Evolutionary conservation across 1,140 invertebrate species (phyloP), one percentile per base, ranked within the genome.

Genomic region (Caenorhabditis brenneri): DNA sequence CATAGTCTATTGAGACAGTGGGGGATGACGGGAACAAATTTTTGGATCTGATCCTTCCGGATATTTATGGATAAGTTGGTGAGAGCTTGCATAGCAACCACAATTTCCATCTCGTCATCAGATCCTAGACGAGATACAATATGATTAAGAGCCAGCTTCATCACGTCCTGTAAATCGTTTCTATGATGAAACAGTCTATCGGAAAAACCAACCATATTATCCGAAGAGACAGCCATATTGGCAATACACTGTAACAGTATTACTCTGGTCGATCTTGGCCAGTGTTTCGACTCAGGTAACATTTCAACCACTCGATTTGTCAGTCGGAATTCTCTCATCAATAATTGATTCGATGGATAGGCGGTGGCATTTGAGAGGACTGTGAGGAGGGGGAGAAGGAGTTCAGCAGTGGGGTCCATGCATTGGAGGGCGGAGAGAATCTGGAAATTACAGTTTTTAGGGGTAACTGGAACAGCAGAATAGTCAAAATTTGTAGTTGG

Each of bases 291-390:
- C 6, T 81, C 84, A 24, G 84, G 82, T 42, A 88, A 79, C 80
- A 89, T 80, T 29, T 89, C 80, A 31, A 86, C 84, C 12, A 88
- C 60, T 31, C 86, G 83, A 81, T 83, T 51, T 33, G 88, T 88
- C n/a, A 88, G 80, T 22, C 88, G 81, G 48, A 82, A 84, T 74
- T 86, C 83, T 36, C 87, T 49, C 39, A 88, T 83, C 3, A 88
- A 55, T 82, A 88, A 85, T 60, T 88, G 88, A 84, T 88, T 88
- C 7, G 84, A 84, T n/a, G 86, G 82, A 78, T 82, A 85, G 1
- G 88, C 88, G 0, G 88, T 88, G 9, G 88, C 88, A 84, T 88
- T 88, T 15, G 88, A 89, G 15, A 88, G 48, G 39, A 88, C 88
- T 16, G 88, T 88, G 4, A 88, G 80, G 6, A 88, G 81, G 5